phyloP scores from a whole-genome alignment of 1,140 invertebrate genomes.

The Drosophila lowei region DNA sequence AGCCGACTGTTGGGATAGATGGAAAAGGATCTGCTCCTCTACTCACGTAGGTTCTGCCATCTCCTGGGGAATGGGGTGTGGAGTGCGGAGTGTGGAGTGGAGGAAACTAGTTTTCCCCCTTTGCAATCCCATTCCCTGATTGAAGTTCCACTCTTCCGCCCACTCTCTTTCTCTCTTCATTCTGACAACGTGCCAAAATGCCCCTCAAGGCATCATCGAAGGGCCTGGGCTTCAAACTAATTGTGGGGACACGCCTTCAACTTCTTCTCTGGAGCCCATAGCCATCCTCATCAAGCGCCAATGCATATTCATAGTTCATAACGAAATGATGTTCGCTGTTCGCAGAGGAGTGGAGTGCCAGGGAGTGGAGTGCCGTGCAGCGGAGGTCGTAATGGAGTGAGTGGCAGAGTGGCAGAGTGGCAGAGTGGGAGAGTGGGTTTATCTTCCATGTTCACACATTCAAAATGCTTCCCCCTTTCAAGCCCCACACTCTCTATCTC shows the following conservation, averaged over 20 bases:
- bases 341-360: not conserved
- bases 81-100: slow-evolving; percentile 51
- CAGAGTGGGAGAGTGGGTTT: not conserved
- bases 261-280: not conserved
- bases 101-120: slow-evolving; percentile 52
- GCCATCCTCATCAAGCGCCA: slow-evolving; percentile 49
- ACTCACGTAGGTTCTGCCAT: too few species aligned
- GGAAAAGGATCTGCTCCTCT: not conserved
- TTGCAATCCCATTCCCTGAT: slow-evolving; percentile 14
- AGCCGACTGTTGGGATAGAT: slow-evolving; percentile 25
- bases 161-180: slow-evolving; percentile 21
- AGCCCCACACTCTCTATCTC: too few species aligned
- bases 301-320: slow-evolving; percentile 74
- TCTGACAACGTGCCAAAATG: slow-evolving; percentile 64
- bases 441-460: slow-evolving; percentile 42
- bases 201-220: slow-evolving; percentile 36
- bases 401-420: too few species aligned
- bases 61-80: slow-evolving; percentile 34
- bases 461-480: slow-evolving; percentile 2
- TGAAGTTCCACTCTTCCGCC: slow-evolving; percentile 42
- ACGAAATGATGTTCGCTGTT: slow-evolving; percentile 21
- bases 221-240: slow-evolving; percentile 50
- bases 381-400: too few species aligned
- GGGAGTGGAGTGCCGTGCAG: too few species aligned
- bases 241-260: slow-evolving; percentile 56